Base-by-base conservation (phyloP, 2,797 vertebrate species). In the Danio kyathit region DNA sequence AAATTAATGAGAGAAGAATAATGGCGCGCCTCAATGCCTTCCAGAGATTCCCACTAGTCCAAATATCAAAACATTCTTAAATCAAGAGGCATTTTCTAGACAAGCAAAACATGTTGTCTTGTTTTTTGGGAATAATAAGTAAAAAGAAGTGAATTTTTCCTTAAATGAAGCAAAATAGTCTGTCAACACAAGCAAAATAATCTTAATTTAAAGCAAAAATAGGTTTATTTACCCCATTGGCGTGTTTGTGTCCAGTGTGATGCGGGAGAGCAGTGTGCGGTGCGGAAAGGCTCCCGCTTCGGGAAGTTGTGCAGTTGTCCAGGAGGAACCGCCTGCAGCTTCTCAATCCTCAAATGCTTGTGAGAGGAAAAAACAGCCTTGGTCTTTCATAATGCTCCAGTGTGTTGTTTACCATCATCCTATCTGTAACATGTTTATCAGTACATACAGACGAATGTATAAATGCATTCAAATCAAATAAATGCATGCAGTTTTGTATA, bases 281-380 rank as follows among this genome's bases (percentile, higher is more conserved):
- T 95, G 14, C 89, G 94, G 57, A 94, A 90, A 78, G 95, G 94
- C 0, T 86, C 94, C 0, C 91, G 93, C 17, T 88, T 95, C 9
- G 94, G 95, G 76, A 94, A 87, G 43, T 88, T 93, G 64, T 96
- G 95, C 80, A 92, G 87, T 75, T 95, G 94, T 89, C 93, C 94
- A 59, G 74, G 74, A 6, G 91, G 93, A 80, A 92, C 91, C 5
- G 6, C 85, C 29, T 92, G 92, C 88, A 90, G 94, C 80, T 91
- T 93, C 46, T 60, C 88, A 57, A 29, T 93, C 84, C 74, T 94
- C 66, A 82, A 94, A 83, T 94, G 93, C 87, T 90, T 92, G 88
- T 92, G 86, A 87, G n/a, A 54, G 21, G 7, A 38, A 16, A 29
- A 29, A 29, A 29, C 29, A 29, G 29, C 12, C 64, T 71, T 51